Conservation (phyloP, 1,140 invertebrate genomes). For the Sarcophaga bullata region DNA sequence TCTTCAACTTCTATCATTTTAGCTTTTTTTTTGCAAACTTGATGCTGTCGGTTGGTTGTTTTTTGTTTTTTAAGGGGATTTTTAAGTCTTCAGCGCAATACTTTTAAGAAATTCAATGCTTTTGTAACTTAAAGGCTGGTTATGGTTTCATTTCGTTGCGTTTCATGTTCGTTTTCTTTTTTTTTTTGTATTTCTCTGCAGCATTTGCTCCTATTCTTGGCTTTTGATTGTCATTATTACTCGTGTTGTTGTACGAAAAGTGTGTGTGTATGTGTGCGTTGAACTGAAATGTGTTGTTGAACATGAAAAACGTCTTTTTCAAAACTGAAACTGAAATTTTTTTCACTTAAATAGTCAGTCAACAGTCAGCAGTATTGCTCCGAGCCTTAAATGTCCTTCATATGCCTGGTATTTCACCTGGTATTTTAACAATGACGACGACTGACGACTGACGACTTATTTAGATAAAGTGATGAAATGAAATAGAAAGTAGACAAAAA, state of each 20-base stretch:
- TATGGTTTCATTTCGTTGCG: background rate
- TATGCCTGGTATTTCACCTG: background rate
- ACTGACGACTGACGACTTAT: background rate
- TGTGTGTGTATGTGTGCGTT: background rate
- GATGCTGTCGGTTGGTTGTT: background rate
- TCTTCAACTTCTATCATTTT: background rate
- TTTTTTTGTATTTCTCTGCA: background rate
- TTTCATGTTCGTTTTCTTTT: background rate
- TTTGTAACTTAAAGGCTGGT: no score
- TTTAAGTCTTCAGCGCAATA: background rate
- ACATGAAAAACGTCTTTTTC: constrained; percentile 6
- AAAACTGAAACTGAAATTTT: background rate
- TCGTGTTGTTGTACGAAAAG: background rate
- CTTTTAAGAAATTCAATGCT: no score
- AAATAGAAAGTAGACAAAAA: background rate
- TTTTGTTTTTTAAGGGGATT: background rate
- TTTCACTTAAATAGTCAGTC: background rate
- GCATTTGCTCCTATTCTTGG: background rate
- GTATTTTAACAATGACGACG: background rate
- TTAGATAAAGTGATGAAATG: background rate
- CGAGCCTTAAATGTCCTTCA: background rate
- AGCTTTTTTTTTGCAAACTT: background rate
- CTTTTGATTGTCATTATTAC: background rate
- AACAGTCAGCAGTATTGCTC: background rate
- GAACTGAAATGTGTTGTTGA: background rate